Percentiles rank a stretch among this genome's conserved stretches.
These are phyloP conservation scores for Drosophila tani DNA, from an alignment of 1,140 invertebrate species.

Conservation along the genomic window DNA sequence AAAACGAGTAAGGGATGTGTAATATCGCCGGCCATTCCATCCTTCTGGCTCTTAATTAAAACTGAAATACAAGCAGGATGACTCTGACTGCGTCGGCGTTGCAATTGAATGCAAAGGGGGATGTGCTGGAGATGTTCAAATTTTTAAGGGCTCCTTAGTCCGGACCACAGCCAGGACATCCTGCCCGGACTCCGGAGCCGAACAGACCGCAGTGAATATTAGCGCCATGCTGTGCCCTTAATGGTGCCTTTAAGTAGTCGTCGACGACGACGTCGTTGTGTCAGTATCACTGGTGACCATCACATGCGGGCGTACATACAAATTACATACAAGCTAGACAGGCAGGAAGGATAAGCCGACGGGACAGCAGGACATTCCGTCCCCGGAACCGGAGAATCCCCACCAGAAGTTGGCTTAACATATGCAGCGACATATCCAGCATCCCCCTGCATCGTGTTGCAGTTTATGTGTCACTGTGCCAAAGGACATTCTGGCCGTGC, in stretches of 20 bases:
- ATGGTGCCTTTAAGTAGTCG: conserved; percentile 46
- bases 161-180: not conserved
- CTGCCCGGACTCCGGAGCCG: not conserved
- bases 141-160: conserved; percentile 11
- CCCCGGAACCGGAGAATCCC: conserved; percentile 1
- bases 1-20: not conserved
- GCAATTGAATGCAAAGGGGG: conserved; percentile 14
- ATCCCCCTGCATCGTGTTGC: conserved; percentile 25
- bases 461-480: conserved; percentile 66
- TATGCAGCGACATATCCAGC: conserved; percentile 29
- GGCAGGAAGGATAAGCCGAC: conserved; percentile 25
- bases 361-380: conserved; percentile 3
- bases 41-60: conserved; percentile 57
- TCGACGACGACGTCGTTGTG: conserved; percentile 15
- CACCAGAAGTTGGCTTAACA: conserved; percentile 17
- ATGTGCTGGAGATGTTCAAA: conserved; percentile 23
- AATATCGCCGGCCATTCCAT: conserved; percentile 8
- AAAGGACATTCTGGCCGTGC: conserved; percentile 55
- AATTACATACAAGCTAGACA: conserved; percentile 50
- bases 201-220: conserved; percentile 46
- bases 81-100: conserved; percentile 30
- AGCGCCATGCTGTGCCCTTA: conserved; percentile 65
- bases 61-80: conserved; percentile 53
- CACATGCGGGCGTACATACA: conserved; percentile 54
- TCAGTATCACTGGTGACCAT: conserved; percentile 38